Conservation (phyloP, 2,888 invertebrate species). For the Drepana falcataria region DNA sequence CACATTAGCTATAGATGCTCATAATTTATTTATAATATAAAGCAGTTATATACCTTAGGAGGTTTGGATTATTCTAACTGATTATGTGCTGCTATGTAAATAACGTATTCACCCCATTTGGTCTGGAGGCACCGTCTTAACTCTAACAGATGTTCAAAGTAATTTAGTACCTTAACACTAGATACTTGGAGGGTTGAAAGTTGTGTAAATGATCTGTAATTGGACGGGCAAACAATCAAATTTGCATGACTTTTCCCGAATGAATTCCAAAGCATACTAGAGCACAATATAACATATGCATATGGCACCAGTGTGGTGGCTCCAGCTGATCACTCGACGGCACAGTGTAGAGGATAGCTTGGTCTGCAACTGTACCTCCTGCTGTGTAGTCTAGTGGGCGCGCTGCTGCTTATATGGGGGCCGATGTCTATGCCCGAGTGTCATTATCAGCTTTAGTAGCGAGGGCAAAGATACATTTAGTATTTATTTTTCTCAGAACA, state of each 20-base stretch:
- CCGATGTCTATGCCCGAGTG: conserved; percentile 3
- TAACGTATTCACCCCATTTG: too few species aligned
- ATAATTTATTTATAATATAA: too few species aligned
- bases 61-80: too few species aligned
- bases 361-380: conserved; percentile 65
- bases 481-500: too few species aligned
- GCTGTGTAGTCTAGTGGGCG: conserved; percentile 40
- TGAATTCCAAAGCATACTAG: conserved; percentile 16
- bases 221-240: conserved; percentile 63
- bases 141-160: too few species aligned
- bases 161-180: background rate
- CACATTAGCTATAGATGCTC: too few species aligned
- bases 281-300: conserved; percentile 19
- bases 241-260: conserved; percentile 45
- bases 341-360: conserved; percentile 31
- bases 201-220: conserved; percentile 74
- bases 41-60: too few species aligned
- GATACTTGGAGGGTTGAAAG: conserved; percentile 11
- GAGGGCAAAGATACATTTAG: too few species aligned
- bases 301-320: conserved; percentile 45
- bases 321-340: conserved; percentile 35
- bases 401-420: conserved; percentile 12
- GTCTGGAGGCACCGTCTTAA: too few species aligned
- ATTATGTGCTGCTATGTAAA: too few species aligned
- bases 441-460: too few species aligned